Evolutionary conservation across 2,797 vertebrate genomes (phyloP).

Genomic region (Danio tinwini): DNA sequence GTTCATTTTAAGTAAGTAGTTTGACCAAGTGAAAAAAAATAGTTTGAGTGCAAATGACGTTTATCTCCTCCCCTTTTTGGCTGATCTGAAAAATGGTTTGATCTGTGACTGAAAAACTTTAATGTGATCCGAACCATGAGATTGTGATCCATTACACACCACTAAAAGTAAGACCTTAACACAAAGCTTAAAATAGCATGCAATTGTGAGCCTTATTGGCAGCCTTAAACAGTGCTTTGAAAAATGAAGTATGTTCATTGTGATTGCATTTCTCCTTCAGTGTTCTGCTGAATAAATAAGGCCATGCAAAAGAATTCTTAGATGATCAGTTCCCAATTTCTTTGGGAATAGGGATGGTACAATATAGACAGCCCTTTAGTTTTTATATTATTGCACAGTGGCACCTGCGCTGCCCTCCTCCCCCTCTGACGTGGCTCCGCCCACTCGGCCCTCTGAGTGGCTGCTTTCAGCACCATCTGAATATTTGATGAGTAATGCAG

Average conservation of each 20-base stretch:
- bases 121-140: no score
- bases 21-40: no score
- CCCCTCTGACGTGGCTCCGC: constrained; percentile 51
- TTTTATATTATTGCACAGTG: constrained; percentile 3
- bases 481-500: constrained; percentile 77
- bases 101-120: no score
- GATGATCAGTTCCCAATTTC: background rate
- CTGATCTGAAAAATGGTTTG: no score
- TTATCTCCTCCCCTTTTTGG: no score
- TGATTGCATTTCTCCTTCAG: background rate
- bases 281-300: background rate
- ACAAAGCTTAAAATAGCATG: no score
- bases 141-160: no score
- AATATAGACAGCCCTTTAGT: background rate
- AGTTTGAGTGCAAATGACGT: no score
- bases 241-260: background rate
- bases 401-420: constrained; percentile 7
- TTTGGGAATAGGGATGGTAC: background rate
- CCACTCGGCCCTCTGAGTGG: constrained; percentile 62
- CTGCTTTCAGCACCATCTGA: constrained; percentile 68
- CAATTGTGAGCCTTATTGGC: no score
- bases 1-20: no score
- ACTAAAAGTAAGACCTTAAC: no score
- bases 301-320: background rate
- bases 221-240: no score